Evolutionary conservation across 1,140 invertebrate species (phyloP), one percentile per base, ranked within the genome.

Genomic region (Sitobion miscanthi): DNA sequence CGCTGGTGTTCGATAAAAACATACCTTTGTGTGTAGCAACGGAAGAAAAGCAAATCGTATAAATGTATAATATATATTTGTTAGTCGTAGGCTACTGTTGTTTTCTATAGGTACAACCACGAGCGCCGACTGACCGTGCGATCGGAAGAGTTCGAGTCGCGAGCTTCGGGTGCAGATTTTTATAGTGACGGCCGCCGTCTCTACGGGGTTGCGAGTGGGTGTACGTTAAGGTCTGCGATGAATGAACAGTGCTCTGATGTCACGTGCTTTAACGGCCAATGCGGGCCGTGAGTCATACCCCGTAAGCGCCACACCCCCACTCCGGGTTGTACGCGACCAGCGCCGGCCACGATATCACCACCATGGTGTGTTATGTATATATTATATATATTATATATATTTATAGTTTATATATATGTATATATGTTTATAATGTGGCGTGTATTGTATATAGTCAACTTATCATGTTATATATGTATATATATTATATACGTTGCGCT

Each of bases 271-370:
- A 42, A 93, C 49, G 82, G 82, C 91, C 91, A 93, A 93, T 93
- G 77, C 91, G 91, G 82, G 35, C 82, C 47, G n/a, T 86, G 91
- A 93, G 69, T 93, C 91, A 93, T 93, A 49, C 69, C 90, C 91
- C 49, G 38, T 23, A 25, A 20, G 49, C 47, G 91, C 49, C 82
- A 93, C 91, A 93, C 91, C 91, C 91, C 49, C 38, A 25, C 45
- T 20, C 47, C 2, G n/a, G 30, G 17, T 52, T 20, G 86, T 30
- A 21, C 25, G 23, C 42, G 25, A 85, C 35, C 38, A 38, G 35
- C 77, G 62, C 62, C 30, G 62, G 62, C 30, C 14, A 69, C 30
- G 30, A 30, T 69, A 69, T 69, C 62, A 17, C 62, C 30, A n/a
- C 62, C 62, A 7, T 30, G 0, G 14, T 20, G 1, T 49, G 14